phyloP scores from a whole-genome alignment of 23 tunicate species.

The Botrylloides violaceus region DNA sequence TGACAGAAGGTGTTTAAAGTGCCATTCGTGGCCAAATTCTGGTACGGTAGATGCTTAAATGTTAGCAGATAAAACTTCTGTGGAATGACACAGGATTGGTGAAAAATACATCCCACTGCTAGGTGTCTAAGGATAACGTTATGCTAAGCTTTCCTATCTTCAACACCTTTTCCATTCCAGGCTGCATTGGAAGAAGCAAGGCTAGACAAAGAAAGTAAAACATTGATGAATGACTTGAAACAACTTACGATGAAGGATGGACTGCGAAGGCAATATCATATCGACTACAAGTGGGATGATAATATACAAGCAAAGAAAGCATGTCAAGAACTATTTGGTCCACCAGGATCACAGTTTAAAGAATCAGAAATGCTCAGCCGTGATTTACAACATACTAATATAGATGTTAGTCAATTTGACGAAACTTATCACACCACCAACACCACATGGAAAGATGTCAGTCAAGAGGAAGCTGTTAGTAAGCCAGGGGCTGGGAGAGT shows the following conservation, averaged over 20 bases:
- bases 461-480: not conserved
- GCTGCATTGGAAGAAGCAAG: constrained; percentile 17
- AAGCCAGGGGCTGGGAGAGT: not conserved
- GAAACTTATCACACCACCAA: no score
- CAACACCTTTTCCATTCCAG: not conserved
- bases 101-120: no score
- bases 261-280: constrained; percentile 8
- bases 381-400: not conserved
- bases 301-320: not conserved
- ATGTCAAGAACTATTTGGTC: constrained; percentile 13
- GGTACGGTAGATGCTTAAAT: no score
- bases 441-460: not conserved
- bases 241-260: constrained; percentile 19
- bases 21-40: no score
- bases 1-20: no score
- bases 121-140: no score
- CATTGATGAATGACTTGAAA: constrained; percentile 8
- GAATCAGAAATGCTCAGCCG: constrained; percentile 9
- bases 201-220: constrained; percentile 8
- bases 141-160: not conserved
- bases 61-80: no score
- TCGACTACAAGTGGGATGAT: constrained; percentile 15
- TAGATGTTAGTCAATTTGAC: not conserved
- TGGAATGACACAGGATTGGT: no score
- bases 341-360: not conserved